Base-by-base conservation (phyloP, 1,140 invertebrate species). In the Drosophila baimaii region DNA sequence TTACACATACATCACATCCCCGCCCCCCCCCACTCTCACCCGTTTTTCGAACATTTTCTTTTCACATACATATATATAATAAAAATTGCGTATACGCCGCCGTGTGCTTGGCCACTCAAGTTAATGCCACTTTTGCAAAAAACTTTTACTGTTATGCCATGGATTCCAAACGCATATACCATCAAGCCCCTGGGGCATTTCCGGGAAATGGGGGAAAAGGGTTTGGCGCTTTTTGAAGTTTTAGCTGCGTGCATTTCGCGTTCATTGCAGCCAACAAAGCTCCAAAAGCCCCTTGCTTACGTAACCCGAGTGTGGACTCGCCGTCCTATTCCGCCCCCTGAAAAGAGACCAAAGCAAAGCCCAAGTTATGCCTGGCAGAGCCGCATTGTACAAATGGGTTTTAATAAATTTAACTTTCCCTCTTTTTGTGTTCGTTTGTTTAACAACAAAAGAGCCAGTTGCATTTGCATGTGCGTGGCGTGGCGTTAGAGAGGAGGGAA, bases 171-270 rank as follows among this genome's bases (percentile, higher is more conserved):
- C 70, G 49, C 57, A 63, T 49, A 74, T 55, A 54, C 13, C 39
- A 43, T 52, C 47, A 21, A 23, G 23, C 27, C 54, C 55, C 64
- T 31, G 13, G 47, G 37, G 41, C 13, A 46, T 19, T 35, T 33
- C n/a, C 21, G 35, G 61, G 31, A n/a, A 23, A 23, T 7, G 35
- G 15, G 35, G 35, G 4, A 31, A 43, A 23, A 31, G 46, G 44
- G 43, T 51, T 27, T 68, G 72, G 72, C 49, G 63, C 74, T 77
- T 86, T 86, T 88, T 86, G 76, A 88, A 88, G 79, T 86, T 86
- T 82, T 77, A 57, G 71, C 83, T 70, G 82, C 71, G 82, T 86
- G 79, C 79, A 83, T 77, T 77, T 79, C 79, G 83, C 82, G 83
- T 88, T 79, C 66, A 80, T 80, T 83, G 57, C 56, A 64, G 72